Evolutionary conservation across 2,113 vertebrate species (phyloP).

Genomic region (Loxodonta africana): DNA sequence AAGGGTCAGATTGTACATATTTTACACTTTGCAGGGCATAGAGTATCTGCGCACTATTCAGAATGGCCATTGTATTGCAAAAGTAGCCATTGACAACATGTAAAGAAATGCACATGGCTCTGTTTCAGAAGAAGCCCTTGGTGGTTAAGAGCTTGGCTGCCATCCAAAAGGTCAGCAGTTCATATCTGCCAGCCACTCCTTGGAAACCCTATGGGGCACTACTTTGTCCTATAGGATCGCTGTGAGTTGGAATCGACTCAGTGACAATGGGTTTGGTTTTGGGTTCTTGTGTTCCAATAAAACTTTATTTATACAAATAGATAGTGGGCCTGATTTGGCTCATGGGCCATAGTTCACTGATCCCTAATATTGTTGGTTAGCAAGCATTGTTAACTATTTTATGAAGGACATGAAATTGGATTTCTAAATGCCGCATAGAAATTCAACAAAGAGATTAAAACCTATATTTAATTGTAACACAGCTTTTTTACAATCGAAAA

Average conservation of each 20-base stretch:
- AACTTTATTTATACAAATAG: background rate
- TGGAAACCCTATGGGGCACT: too few relatives aligned
- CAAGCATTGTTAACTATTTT: background rate
- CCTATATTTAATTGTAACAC: background rate
- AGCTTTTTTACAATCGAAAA: background rate
- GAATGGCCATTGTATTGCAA: background rate
- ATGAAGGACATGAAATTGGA: background rate
- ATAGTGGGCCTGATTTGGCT: background rate
- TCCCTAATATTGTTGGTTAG: background rate
- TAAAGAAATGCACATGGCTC: background rate
- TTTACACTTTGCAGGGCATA: background rate
- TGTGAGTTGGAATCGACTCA: too few relatives aligned
- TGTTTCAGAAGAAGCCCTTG: too few relatives aligned
- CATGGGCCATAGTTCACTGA: background rate
- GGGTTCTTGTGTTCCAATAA: background rate
- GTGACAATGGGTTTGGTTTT: too few relatives aligned
- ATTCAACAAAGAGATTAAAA: slow-evolving; percentile 39
- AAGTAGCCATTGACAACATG: background rate
- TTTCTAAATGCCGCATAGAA: background rate
- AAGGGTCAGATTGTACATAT: background rate
- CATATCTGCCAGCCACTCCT: too few relatives aligned
- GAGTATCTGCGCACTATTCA: background rate
- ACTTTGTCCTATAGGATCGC: too few relatives aligned
- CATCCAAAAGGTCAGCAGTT: too few relatives aligned
- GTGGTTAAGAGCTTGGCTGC: too few relatives aligned